Conservation (phyloP, 2,113 vertebrate genomes). For the Candoia aspera region DNA sequence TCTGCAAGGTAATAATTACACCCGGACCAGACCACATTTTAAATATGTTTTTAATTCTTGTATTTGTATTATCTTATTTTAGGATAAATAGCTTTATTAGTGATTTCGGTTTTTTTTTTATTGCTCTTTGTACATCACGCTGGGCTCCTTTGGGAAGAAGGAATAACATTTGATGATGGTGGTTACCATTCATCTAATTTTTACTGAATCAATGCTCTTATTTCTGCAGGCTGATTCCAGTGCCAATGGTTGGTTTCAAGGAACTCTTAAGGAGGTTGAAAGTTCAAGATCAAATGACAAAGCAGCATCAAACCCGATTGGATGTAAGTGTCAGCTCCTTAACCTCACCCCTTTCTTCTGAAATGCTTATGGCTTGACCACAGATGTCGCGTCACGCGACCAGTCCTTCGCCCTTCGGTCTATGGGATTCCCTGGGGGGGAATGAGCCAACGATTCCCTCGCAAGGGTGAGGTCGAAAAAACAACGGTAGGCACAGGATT, state of each 20-base stretch:
- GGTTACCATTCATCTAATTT: background rate
- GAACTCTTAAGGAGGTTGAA: slow-evolving; percentile 91
- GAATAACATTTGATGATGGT: background rate
- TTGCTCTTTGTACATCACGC: background rate
- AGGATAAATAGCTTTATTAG: background rate
- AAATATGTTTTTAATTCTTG: background rate
- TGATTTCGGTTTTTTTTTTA: background rate
- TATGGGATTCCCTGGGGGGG: too few relatives aligned
- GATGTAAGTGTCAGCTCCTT: slow-evolving; percentile 80
- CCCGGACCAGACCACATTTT: background rate
- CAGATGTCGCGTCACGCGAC: too few relatives aligned
- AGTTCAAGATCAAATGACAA: slow-evolving; percentile 98
- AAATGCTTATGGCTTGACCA: background rate
- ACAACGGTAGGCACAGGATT: too few relatives aligned
- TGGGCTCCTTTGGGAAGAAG: background rate
- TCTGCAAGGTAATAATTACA: background rate
- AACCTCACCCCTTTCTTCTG: accelerated
- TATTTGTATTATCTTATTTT: background rate
- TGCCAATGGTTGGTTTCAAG: slow-evolving; percentile 98
- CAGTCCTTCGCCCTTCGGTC: too few relatives aligned
- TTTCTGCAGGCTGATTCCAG: slow-evolving; percentile 89
- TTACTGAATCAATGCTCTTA: slow-evolving; percentile 16
- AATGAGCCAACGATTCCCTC: too few relatives aligned
- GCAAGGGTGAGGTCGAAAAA: too few relatives aligned
- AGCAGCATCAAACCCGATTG: slow-evolving; percentile 95